Evolutionary conservation across 2,888 invertebrate species (phyloP).

Genomic region (Napeogenes sylphis): DNA sequence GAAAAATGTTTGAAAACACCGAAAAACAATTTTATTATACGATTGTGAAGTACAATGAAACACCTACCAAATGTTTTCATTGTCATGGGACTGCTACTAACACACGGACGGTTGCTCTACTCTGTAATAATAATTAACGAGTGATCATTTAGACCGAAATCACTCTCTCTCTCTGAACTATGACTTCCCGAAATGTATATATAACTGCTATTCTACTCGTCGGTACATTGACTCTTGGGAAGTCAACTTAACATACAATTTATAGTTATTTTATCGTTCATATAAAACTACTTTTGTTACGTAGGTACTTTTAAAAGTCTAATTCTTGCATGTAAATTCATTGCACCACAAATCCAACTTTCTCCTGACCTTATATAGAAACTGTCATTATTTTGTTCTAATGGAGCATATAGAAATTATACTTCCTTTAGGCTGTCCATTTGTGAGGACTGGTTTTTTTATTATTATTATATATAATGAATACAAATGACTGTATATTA

Average conservation of each 20-base stretch:
- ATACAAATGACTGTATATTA: background rate
- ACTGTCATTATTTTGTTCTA: constrained; percentile 2
- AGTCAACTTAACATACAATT: background rate
- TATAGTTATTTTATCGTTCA: constrained; percentile 1
- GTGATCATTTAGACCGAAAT: too few relatives aligned
- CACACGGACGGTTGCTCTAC: too few relatives aligned
- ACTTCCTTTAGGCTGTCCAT: constrained; percentile 13
- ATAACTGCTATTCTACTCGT: background rate
- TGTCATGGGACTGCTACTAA: too few relatives aligned
- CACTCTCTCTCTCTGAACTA: too few relatives aligned
- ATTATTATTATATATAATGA: constrained; percentile 6
- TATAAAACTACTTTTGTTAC: background rate
- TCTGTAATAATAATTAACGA: too few relatives aligned
- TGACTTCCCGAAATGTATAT: too few relatives aligned
- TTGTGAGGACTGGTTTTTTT: too few relatives aligned
- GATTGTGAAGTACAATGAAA: too few relatives aligned
- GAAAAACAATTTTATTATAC: too few relatives aligned
- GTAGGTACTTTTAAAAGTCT: background rate
- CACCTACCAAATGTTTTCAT: too few relatives aligned
- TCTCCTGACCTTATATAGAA: constrained; percentile 21
- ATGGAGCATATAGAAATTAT: constrained; percentile 7
- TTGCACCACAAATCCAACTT: constrained; percentile 18
- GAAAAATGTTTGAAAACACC: too few relatives aligned
- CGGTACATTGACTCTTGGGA: background rate
- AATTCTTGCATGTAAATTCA: constrained; percentile 15